These are phyloP conservation scores for Melolontha melolontha DNA, from an alignment of 2,888 invertebrate species.

Conservation along the genomic window DNA sequence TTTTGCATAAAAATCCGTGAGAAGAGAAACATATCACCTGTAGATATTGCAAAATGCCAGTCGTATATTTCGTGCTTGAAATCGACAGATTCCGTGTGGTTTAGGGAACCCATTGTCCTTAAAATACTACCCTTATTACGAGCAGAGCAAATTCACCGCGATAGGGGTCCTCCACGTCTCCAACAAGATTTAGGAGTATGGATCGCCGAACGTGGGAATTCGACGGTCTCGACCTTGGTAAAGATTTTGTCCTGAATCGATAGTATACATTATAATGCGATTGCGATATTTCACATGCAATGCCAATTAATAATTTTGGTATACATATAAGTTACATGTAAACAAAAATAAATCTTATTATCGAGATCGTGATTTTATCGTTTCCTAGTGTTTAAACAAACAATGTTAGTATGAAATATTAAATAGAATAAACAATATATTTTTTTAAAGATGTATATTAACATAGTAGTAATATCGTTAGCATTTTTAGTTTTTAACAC, in stretches of 20 bases:
- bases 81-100: conserved; percentile 32
- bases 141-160: conserved; percentile 12
- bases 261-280: conserved; percentile 24
- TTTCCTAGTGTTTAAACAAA: too few species aligned
- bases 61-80: conserved; percentile 25
- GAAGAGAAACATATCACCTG: conserved; percentile 35
- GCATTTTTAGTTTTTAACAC: too few species aligned
- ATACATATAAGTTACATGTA: too few species aligned
- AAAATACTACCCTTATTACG: conserved; percentile 32
- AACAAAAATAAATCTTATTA: too few species aligned
- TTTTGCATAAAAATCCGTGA: conserved; percentile 31
- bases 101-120: conserved; percentile 30
- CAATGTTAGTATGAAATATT: too few species aligned
- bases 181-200: conserved; percentile 26
- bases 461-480: too few species aligned
- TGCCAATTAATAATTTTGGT: too few species aligned
- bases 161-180: conserved; percentile 18
- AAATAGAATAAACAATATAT: too few species aligned
- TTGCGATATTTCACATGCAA: background rate
- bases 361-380: too few species aligned
- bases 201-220: conserved; percentile 34
- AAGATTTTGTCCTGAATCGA: conserved; percentile 23
- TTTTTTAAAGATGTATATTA: too few species aligned
- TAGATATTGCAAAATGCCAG: conserved; percentile 24
- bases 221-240: conserved; percentile 13